A percentile compares a stretch with the other conserved stretches of the same genome.
Evolutionary conservation across 2,797 vertebrate genomes (phyloP).

Genomic region (Eulemur coronatus): DNA sequence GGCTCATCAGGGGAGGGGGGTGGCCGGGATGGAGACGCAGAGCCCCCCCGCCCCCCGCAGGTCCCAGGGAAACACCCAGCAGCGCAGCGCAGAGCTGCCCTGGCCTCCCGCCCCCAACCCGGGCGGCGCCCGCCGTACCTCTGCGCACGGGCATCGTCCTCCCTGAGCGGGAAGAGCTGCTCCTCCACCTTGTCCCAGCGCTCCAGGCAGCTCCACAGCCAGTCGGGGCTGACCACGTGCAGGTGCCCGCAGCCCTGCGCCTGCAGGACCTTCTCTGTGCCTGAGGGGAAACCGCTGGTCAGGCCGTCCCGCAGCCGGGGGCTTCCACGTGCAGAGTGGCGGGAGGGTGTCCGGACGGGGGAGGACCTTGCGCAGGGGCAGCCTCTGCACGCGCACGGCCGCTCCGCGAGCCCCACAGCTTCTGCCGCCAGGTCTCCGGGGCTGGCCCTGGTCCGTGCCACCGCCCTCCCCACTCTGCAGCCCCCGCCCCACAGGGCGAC

Average conservation of each 20-base stretch:
- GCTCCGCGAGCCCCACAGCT: neutral
- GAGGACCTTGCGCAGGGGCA: no score
- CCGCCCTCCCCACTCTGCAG: neutral
- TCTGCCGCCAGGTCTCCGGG: neutral
- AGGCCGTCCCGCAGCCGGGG: neutral
- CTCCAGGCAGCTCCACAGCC: constrained; percentile 98
- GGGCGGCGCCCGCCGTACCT: constrained; percentile 81
- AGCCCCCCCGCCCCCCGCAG: no score
- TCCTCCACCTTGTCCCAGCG: constrained; percentile 98
- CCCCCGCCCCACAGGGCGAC: neutral
- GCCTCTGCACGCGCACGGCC: neutral
- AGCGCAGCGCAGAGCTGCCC: no score
- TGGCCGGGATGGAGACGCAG: neutral
- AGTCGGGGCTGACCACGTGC: constrained; percentile 95
- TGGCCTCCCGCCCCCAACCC: no score
- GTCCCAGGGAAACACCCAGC: neutral
- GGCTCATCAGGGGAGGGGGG: no score
- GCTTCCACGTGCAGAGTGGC: neutral
- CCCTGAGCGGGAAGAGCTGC: constrained; percentile 94
- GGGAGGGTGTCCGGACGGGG: no score
- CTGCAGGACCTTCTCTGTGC: constrained; percentile 98
- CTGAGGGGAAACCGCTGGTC: constrained; percentile 75
- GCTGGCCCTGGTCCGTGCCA: no score
- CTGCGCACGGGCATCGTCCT: constrained; percentile 90
- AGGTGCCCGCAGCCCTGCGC: constrained; percentile 93